Evolutionary conservation across 2,888 invertebrate genomes (phyloP), one percentile per base, ranked within the genome.

Genomic region (Harpalus rubripes): DNA sequence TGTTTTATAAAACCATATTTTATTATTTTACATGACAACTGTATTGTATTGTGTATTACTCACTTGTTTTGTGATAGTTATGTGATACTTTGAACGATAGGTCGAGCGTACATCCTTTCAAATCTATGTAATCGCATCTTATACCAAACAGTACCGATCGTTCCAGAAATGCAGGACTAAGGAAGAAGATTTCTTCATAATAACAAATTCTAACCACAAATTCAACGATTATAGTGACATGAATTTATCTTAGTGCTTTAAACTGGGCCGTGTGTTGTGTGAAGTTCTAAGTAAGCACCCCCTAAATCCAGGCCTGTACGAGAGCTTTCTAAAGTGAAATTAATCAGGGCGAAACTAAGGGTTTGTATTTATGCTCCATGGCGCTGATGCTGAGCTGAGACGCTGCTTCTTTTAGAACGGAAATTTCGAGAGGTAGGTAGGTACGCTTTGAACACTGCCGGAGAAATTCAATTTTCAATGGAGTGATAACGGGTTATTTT

Each of bases 311-410:
- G 44, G 44, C 44, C 12, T 52, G 22, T 15, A 32, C n/a, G 68
- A 15, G 39, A 39, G 32, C 39, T n/a, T 32, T 68, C 68, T 58
- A 82, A 82, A 82, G 82, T 82, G 68, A 82, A 68, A 82, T 82
- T 82, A 82, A 82, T 82, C 82, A 82, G 58, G 16, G 7, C 16
- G 82, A 72, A 82, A 82, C 82, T 82, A 72, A 82, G 61, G 59
- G 79, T 79, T 18, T 79, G 59, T 79, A 16, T 59, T 59, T 59
- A 78, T n/a, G 16, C 56, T 58, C 52, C 10, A 78, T 56, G 26
- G 56, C 15, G 22, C 26, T 52, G 56, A 68, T n/a, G 32, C 39
- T 15, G 56, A 15, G 22, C 26, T 52, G 56, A 68, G 68, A 68
- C 39, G 68, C 1, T 15, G 63, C 68, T 68, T 68, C 68, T 68